A percentile compares a stretch with the other conserved stretches of the same genome.
Conservation (phyloP, 2,797 vertebrate species). For the Sebastolobus altivelis region DNA sequence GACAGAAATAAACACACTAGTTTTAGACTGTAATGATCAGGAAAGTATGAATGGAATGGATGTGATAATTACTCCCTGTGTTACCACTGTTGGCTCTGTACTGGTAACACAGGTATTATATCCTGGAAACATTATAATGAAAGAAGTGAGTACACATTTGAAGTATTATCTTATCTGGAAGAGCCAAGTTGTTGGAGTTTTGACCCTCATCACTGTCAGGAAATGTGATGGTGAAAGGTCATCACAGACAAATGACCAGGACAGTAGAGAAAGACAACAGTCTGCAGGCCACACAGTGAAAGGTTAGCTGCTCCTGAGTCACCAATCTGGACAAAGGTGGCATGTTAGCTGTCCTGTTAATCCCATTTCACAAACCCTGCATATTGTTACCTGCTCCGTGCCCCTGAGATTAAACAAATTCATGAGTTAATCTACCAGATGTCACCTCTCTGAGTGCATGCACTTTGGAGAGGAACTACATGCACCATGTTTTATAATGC, state of each 20-base stretch:
- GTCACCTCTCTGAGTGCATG: neutral
- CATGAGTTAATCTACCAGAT: constrained; percentile 57
- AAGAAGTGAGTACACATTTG: neutral
- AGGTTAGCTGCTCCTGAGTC: constrained; percentile 17
- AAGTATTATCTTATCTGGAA: neutral
- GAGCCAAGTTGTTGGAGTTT: neutral
- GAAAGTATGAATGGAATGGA: neutral
- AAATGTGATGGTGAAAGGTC: neutral
- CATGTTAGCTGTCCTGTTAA: constrained; percentile 50
- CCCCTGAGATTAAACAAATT: constrained; percentile 57
- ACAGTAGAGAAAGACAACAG: neutral
- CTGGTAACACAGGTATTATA: neutral
- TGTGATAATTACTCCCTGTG: neutral
- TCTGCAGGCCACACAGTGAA: neutral
- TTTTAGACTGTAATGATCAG: neutral
- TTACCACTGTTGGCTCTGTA: neutral
- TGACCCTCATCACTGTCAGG: neutral
- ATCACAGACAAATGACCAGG: neutral
- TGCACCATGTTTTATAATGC: neutral
- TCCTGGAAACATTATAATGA: neutral
- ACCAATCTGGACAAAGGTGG: constrained; percentile 42
- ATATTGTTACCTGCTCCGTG: constrained; percentile 57
- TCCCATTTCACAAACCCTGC: constrained; percentile 52
- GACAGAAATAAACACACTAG: neutral
- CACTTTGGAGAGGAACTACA: neutral